These are phyloP conservation scores for Chaunax sp. DNA, from an alignment of 2,797 vertebrate genomes.

Conservation along the genomic window DNA sequence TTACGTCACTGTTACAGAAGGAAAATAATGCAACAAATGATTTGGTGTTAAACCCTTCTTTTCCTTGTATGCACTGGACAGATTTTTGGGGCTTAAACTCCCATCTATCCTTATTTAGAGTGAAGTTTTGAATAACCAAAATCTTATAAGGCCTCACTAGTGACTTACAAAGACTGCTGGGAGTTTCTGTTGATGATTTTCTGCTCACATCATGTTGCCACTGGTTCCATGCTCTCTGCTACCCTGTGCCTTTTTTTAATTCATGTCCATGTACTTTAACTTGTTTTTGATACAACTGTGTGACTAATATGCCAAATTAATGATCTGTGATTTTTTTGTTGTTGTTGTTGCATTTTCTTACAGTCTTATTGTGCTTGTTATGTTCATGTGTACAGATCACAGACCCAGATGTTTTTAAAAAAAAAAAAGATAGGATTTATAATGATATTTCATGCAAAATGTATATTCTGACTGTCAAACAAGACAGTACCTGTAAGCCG, in stretches of 20 bases:
- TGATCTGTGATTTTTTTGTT: constrained; percentile 61
- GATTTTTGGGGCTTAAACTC: constrained; percentile 18
- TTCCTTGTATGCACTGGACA: constrained; percentile 36
- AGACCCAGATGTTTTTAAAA: not conserved
- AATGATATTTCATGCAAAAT: not conserved
- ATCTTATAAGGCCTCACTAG: constrained; percentile 13
- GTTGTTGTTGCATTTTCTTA: too few species aligned
- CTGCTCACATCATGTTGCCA: constrained; percentile 42
- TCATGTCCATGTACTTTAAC: constrained; percentile 62
- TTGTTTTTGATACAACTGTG: constrained; percentile 72
- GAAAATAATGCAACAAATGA: not conserved
- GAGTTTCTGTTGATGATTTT: constrained; percentile 21
- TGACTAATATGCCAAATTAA: constrained; percentile 79
- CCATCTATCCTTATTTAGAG: constrained; percentile 5
- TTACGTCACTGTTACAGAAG: constrained; percentile 8
- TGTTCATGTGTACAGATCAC: not conserved
- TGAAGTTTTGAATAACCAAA: constrained; percentile 22
- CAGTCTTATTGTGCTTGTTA: constrained; percentile 57
- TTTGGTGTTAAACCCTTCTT: too few species aligned
- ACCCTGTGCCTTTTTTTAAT: constrained; percentile 80
- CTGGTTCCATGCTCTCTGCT: constrained; percentile 58
- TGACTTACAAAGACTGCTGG: constrained; percentile 20
- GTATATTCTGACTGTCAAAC: not conserved
- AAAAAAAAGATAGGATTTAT: constrained; percentile 13
- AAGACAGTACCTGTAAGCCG: not conserved